Evolutionary conservation across 1,140 invertebrate species (phyloP).

Genomic region (Nebria ingens): DNA sequence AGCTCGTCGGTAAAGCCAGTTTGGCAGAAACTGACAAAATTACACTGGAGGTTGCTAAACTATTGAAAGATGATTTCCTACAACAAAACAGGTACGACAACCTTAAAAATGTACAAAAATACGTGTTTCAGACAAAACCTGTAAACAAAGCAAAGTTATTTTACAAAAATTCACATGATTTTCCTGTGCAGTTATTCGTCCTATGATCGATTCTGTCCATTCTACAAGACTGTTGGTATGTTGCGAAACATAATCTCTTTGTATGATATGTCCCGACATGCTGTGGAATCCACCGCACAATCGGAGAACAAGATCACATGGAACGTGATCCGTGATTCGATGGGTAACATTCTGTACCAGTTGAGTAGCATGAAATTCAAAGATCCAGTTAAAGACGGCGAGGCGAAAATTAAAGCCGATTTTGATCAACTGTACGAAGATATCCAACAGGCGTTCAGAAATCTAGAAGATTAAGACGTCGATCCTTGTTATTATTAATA

Average conservation of each 20-base stretch:
- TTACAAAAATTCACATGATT: no score
- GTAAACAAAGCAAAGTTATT: no score
- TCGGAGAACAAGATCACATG: conserved; percentile 99
- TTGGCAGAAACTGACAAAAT: conserved; percentile 99
- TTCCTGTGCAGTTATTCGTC: conserved; percentile 70
- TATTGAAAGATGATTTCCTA: conserved; percentile 98
- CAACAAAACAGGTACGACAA: conserved; percentile 97
- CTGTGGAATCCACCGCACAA: conserved; percentile 95
- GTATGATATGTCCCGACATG: conserved; percentile 95
- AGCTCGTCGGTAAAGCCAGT: conserved; percentile 97
- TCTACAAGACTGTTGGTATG: conserved; percentile 99
- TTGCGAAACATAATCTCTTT: conserved; percentile 96
- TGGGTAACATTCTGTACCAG: conserved; percentile 94
- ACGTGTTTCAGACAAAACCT: no score
- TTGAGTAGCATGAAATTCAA: conserved; percentile 99
- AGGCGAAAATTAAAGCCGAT: conserved; percentile 92
- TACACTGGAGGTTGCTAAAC: conserved; percentile 95
- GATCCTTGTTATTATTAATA: background rate
- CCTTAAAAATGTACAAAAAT: no score
- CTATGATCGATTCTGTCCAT: conserved; percentile 98
- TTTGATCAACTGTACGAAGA: conserved; percentile 93
- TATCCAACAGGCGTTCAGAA: conserved; percentile 94
- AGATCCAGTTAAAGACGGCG: conserved; percentile 97
- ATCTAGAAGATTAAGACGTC: conserved; percentile 88
- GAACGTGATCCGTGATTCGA: conserved; percentile 92